phyloP scores from a whole-genome alignment of 2,113 vertebrate genomes.

The Leucopsar rothschildi region DNA sequence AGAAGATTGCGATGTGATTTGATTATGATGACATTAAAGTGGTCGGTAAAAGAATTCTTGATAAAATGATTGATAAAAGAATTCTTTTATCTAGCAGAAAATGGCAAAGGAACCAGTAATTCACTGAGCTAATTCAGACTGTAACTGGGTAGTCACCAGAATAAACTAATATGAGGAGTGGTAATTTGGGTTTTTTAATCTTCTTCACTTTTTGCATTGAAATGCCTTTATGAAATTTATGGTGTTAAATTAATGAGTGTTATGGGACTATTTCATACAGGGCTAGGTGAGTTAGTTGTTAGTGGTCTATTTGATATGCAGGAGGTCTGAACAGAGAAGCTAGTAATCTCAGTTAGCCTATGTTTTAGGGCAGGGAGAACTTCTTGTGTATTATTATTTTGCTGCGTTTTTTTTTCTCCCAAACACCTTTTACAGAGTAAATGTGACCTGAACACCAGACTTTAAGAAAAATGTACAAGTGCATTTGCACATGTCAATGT shows the following conservation, averaged over 20 bases:
- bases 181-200: neutral
- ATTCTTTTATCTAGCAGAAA: neutral
- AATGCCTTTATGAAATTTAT: neutral
- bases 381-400: neutral
- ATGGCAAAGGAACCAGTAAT: neutral
- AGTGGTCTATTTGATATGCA: neutral
- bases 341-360: neutral
- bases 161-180: neutral
- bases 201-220: neutral
- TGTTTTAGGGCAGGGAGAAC: neutral
- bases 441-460: neutral
- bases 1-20: neutral
- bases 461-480: neutral
- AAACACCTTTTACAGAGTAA: neutral
- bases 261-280: neutral
- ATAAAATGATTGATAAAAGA: neutral
- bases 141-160: neutral
- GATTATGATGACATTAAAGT: neutral
- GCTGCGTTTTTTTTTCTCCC: rapidly evolving
- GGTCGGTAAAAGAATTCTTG: neutral
- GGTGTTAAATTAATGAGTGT: neutral
- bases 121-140: neutral
- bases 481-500: neutral
- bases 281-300: neutral
- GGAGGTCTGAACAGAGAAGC: neutral